phyloP scores from a whole-genome alignment of 2,113 vertebrate species.

The Aix galericulata region DNA sequence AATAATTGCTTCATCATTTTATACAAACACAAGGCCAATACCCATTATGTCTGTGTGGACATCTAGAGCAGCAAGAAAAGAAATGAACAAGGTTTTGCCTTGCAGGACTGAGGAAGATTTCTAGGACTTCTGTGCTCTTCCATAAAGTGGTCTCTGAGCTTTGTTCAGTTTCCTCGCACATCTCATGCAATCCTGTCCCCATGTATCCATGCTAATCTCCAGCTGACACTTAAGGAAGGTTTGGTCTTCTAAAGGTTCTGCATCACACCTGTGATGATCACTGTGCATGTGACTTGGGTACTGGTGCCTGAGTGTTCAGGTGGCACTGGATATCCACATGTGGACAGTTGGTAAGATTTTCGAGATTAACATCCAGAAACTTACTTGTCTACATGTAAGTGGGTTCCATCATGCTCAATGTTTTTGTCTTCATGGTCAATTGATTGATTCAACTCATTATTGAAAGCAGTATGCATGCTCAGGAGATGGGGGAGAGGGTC shows the following conservation, averaged over 20 bases:
- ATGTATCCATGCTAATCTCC: neutral
- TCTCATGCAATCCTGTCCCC: neutral
- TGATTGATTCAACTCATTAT: neutral
- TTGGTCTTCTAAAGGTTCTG: neutral
- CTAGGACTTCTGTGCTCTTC: neutral
- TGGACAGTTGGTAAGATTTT: neutral
- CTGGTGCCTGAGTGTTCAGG: neutral
- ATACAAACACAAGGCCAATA: neutral
- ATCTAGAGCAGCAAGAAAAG: neutral
- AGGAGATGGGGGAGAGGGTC: neutral
- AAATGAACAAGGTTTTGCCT: neutral
- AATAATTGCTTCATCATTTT: neutral
- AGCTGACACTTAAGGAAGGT: neutral
- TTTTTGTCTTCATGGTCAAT: neutral
- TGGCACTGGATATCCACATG: neutral
- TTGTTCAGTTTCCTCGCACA: neutral
- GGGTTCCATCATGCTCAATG: neutral
- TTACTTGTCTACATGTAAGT: neutral
- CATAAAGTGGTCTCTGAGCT: neutral
- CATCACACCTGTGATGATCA: neutral
- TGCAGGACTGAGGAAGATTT: neutral
- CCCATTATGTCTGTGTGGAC: neutral
- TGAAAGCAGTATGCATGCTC: neutral
- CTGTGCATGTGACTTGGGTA: neutral
- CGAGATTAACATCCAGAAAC: neutral